These are phyloP conservation scores for Lonchura striata DNA, from an alignment of 2,113 vertebrate species.

Conservation along the genomic window DNA sequence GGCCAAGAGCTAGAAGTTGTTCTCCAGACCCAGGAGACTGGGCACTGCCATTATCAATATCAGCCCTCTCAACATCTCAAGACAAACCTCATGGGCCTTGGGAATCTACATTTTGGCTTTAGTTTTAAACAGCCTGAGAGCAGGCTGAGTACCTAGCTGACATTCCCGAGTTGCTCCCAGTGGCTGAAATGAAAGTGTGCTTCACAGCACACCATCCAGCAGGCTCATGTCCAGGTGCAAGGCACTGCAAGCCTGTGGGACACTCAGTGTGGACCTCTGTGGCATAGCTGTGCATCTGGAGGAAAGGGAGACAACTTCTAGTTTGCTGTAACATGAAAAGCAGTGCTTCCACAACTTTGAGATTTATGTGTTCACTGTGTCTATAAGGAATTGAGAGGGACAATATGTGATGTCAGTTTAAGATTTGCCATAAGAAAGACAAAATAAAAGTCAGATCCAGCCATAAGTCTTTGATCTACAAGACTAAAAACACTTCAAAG, in stretches of 20 bases:
- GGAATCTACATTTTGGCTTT: not conserved
- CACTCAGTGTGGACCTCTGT: not conserved
- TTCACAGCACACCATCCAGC: not conserved
- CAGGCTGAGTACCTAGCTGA: not conserved
- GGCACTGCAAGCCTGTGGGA: not conserved
- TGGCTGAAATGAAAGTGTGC: not conserved
- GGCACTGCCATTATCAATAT: not conserved
- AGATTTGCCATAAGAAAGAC: not conserved
- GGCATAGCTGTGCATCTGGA: not conserved
- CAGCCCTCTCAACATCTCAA: not conserved
- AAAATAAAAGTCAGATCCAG: not conserved
- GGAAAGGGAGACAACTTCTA: not conserved
- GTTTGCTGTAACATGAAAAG: not conserved
- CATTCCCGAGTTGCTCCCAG: not conserved
- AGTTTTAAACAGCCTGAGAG: not conserved
- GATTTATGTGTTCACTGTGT: not conserved
- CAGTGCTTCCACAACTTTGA: not conserved
- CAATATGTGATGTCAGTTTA: not conserved
- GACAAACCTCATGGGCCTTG: not conserved
- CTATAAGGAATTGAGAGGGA: not conserved
- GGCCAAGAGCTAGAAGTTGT: not conserved
- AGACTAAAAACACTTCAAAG: not conserved
- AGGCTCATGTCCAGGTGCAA: not conserved
- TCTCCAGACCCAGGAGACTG: rapidly evolving
- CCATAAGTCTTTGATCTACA: not conserved